phyloP scores from a whole-genome alignment of 2,113 vertebrate genomes.

The Bambusicola thoracicus region DNA sequence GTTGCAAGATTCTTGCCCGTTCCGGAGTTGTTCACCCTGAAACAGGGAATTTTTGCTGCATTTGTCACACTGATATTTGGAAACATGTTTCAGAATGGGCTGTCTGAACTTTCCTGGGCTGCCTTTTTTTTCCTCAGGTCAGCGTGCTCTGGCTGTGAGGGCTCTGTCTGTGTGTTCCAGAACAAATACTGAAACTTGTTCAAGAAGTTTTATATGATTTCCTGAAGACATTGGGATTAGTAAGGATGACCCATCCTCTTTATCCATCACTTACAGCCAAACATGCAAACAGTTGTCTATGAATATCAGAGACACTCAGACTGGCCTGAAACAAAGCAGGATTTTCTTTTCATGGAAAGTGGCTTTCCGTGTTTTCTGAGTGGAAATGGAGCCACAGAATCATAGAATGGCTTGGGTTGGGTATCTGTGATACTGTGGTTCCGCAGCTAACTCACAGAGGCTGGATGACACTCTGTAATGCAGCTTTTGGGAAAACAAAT shows the following conservation, averaged over 20 bases:
- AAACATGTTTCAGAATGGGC: not conserved
- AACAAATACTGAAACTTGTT: not conserved
- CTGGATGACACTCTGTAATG: not conserved
- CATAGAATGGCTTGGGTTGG: no score
- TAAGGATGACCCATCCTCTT: not conserved
- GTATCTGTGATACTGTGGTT: not conserved
- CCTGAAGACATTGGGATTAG: not conserved
- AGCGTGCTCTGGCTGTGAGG: not conserved
- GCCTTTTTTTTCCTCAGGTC: not conserved
- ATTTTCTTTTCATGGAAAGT: not conserved
- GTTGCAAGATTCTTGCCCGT: not conserved
- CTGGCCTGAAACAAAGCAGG: not conserved
- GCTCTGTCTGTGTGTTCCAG: not conserved
- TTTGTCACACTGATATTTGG: not conserved
- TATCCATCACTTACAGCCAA: not conserved
- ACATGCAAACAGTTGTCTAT: not conserved
- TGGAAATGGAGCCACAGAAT: not conserved
- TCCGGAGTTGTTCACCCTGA: not conserved
- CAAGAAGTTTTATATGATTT: slow-evolving; percentile 27
- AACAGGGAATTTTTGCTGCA: not conserved
- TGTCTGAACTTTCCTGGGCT: not conserved
- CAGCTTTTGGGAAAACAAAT: not conserved
- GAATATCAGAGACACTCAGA: not conserved
- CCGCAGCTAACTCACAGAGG: not conserved
- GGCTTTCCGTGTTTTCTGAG: not conserved